phyloP scores from a whole-genome alignment of 2,888 invertebrate genomes.

The Peribatodes rhomboidaria region DNA sequence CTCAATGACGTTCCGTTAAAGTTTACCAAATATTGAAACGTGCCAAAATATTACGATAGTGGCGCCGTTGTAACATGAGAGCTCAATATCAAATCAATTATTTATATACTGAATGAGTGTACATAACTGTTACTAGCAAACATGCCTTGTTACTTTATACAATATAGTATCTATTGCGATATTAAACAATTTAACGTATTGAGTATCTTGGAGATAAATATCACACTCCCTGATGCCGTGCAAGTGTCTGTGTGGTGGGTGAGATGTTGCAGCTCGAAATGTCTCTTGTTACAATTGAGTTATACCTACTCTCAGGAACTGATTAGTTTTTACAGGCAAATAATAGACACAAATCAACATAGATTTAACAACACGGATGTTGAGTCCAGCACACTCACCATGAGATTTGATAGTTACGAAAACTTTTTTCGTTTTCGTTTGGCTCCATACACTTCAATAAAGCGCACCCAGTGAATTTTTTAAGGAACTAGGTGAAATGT shows the following conservation, averaged over 20 bases:
- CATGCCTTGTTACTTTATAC: slow-evolving; percentile 20
- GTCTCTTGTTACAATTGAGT: too few species aligned
- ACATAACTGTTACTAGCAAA: slow-evolving; percentile 20
- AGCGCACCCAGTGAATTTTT: too few species aligned
- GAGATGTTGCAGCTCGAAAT: too few species aligned
- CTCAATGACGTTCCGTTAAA: slow-evolving; percentile 11
- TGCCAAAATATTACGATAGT: slow-evolving; percentile 33
- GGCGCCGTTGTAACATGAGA: slow-evolving; percentile 24
- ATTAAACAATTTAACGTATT: background rate
- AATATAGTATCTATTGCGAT: slow-evolving; percentile 8
- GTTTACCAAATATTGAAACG: slow-evolving; percentile 37
- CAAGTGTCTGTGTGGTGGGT: too few species aligned
- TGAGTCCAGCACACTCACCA: too few species aligned
- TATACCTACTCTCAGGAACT: too few species aligned
- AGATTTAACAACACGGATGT: too few species aligned
- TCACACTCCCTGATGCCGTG: too few species aligned
- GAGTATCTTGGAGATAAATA: background rate
- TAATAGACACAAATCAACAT: slow-evolving; percentile 5
- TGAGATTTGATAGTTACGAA: too few species aligned
- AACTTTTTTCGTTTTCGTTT: too few species aligned
- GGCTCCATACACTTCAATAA: too few species aligned
- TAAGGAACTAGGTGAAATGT: too few species aligned
- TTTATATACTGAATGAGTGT: slow-evolving; percentile 18
- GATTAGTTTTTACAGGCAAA: slow-evolving; percentile 1
- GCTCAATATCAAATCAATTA: slow-evolving; percentile 24